Percentiles rank a stretch among this genome's conserved stretches.
These are phyloP conservation scores for Thymelicus acteon DNA, from an alignment of 2,888 invertebrate species.

Conservation along the genomic window DNA sequence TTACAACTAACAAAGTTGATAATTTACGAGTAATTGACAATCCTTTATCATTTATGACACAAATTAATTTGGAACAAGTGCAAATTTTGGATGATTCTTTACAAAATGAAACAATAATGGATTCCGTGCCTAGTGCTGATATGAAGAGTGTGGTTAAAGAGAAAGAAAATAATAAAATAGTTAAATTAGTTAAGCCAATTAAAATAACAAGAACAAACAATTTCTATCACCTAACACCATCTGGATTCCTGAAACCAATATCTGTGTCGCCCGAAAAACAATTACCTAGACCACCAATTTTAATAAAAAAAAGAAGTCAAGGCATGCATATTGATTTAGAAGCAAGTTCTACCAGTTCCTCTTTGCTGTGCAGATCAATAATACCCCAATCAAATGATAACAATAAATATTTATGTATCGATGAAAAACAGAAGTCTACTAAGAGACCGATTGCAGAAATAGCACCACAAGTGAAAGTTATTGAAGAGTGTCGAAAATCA, in stretches of 20 bases:
- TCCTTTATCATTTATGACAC: conserved; percentile 67
- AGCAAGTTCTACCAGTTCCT: conserved; percentile 1
- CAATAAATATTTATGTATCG: not conserved
- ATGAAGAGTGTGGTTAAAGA: conserved; percentile 19
- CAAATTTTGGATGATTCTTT: conserved; percentile 45
- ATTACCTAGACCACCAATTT: not conserved
- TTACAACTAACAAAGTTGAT: conserved; percentile 69
- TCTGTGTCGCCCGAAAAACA: conserved; percentile 30
- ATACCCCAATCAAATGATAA: conserved; percentile 9
- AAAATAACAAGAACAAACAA: conserved; percentile 67
- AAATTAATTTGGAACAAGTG: conserved; percentile 36
- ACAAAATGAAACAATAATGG: conserved; percentile 40
- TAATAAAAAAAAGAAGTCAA: conserved; percentile 11
- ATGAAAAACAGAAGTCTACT: conserved; percentile 11
- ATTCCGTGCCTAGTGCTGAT: not conserved
- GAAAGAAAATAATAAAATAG: conserved; percentile 23
- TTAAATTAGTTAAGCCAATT: conserved; percentile 66
- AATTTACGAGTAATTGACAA: conserved; percentile 70
- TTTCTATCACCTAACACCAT: conserved; percentile 61
- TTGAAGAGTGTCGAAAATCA: conserved; percentile 49
- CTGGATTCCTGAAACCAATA: conserved; percentile 43
- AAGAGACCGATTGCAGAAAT: conserved; percentile 54
- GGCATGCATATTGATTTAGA: not conserved
- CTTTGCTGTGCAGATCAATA: conserved; percentile 23
- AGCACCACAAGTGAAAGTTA: conserved; percentile 60